phyloP scores from a whole-genome alignment of 2,888 invertebrate species.

The Azorinus chamasolen region DNA sequence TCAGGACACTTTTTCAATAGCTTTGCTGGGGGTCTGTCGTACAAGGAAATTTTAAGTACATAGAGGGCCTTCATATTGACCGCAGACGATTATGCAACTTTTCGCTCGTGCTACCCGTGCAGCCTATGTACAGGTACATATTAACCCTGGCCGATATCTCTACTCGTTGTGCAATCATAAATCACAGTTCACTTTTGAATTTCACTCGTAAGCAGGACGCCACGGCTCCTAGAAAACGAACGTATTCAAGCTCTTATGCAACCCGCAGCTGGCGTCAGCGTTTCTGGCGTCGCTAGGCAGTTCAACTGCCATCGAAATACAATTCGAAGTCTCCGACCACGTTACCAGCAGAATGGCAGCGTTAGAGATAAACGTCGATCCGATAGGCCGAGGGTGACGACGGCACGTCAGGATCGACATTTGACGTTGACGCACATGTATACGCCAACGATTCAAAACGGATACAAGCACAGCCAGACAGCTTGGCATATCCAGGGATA shows the following conservation, averaged over 20 bases:
- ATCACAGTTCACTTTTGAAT: conserved; percentile 6
- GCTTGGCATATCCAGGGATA: conserved; percentile 17
- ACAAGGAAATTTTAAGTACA: background rate
- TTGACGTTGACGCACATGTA: background rate
- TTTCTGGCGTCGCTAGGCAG: conserved; percentile 8
- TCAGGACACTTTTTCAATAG: too few species aligned
- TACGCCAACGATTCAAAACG: conserved; percentile 17
- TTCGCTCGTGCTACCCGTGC: conserved; percentile 5
- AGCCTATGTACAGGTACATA: conserved; percentile 2
- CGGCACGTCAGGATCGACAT: conserved; percentile 18
- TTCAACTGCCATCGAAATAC: conserved; percentile 18
- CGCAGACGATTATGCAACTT: conserved; percentile 8
- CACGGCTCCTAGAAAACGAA: conserved; percentile 23
- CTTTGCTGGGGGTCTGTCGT: too few species aligned
- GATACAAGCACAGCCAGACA: conserved; percentile 14
- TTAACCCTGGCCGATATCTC: conserved; percentile 14
- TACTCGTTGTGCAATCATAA: background rate
- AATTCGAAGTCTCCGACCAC: background rate
- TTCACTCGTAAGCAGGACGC: conserved; percentile 9
- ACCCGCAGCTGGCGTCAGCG: conserved; percentile 10
- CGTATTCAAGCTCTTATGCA: conserved; percentile 12
- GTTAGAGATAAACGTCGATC: background rate
- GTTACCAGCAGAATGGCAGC: conserved; percentile 1
- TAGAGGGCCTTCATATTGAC: conserved; percentile 11
- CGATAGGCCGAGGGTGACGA: background rate